These are phyloP conservation scores for Caenorhabditis macrosperma DNA, from an alignment of 2,888 invertebrate genomes.

Conservation along the genomic window DNA sequence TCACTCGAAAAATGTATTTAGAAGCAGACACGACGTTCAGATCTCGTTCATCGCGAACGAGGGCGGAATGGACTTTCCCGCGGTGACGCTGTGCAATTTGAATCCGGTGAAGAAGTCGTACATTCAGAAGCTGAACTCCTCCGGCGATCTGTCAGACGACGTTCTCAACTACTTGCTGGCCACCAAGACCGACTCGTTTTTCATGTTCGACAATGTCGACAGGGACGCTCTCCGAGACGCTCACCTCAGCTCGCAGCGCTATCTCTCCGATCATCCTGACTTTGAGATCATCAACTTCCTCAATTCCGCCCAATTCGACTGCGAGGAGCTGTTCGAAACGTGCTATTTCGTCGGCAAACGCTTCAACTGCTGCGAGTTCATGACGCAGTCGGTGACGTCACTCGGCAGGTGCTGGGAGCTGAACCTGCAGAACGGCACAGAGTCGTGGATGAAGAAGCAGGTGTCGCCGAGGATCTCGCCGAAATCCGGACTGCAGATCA, in stretches of 20 bases:
- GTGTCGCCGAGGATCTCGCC: constrained; percentile 61
- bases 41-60: constrained; percentile 71
- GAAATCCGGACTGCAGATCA: constrained; percentile 61
- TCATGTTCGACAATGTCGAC: constrained; percentile 42
- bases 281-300: constrained; percentile 54
- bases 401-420: constrained; percentile 73
- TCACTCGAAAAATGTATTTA: background rate
- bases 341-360: constrained; percentile 68
- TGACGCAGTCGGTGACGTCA: constrained; percentile 69
- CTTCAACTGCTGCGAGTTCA: constrained; percentile 71
- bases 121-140: constrained; percentile 56
- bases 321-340: constrained; percentile 67
- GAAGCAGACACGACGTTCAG: constrained; percentile 47
- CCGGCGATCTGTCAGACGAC: constrained; percentile 58
- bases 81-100: constrained; percentile 73
- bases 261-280: constrained; percentile 49
- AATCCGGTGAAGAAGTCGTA: constrained; percentile 69
- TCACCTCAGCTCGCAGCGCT: constrained; percentile 25
- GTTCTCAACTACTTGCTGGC: constrained; percentile 60
- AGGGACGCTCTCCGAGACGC: constrained; percentile 7
- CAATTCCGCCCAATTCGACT: constrained; percentile 65
- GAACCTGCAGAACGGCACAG: constrained; percentile 60
- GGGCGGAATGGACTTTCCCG: constrained; percentile 70
- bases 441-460: constrained; percentile 69
- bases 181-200: constrained; percentile 57